Conservation (phyloP, 2,888 invertebrate genomes). For the Harpagoxenus sublaevis region DNA sequence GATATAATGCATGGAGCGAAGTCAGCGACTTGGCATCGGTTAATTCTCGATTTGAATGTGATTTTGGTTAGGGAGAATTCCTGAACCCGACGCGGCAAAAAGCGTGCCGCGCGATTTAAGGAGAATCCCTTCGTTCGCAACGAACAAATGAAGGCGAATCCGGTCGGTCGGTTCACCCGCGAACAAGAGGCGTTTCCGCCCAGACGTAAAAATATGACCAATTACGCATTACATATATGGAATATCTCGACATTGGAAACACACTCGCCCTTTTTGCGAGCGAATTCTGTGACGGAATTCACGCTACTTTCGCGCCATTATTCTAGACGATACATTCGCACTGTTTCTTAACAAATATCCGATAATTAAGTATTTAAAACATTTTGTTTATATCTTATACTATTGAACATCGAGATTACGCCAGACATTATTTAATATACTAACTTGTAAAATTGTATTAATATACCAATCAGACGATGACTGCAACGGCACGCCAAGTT, state of each 20-base stretch:
- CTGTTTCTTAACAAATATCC: neutral
- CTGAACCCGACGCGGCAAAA: conserved; percentile 52
- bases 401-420: neutral
- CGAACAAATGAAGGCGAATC: conserved; percentile 38
- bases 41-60: conserved; percentile 74
- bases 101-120: conserved; percentile 62
- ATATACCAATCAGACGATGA: conserved; percentile 44
- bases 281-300: neutral
- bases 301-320: conserved; percentile 5
- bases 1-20: neutral
- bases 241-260: conserved; percentile 62
- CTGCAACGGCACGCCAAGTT: conserved; percentile 12
- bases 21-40: conserved; percentile 28
- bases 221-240: conserved; percentile 85
- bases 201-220: conserved; percentile 81
- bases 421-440: neutral
- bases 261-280: conserved; percentile 63
- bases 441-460: neutral
- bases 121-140: conserved; percentile 36
- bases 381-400: neutral
- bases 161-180: conserved; percentile 50
- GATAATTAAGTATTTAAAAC: too few relatives aligned
- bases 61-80: conserved; percentile 72
- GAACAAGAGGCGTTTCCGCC: conserved; percentile 65
- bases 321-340: conserved; percentile 10